Base-by-base conservation (phyloP, 2,797 vertebrate genomes). In the Nyctibius grandis region DNA sequence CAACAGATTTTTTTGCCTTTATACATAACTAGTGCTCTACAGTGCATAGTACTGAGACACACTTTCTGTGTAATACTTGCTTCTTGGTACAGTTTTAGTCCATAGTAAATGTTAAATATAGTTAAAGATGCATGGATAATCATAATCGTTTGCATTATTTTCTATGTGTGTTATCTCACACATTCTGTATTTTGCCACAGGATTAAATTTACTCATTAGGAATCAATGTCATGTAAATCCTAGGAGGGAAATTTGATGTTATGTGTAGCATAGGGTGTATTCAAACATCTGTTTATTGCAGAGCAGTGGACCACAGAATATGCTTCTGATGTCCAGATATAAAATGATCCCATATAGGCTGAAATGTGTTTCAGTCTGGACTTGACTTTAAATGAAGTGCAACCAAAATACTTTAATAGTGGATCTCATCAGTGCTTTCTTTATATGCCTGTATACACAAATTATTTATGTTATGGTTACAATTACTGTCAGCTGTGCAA, bases 281-380 rank as follows among this genome's bases (percentile, higher is more conserved):
- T 97, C 91, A 96, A 94, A 96, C 85, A 97, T 95, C 94, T 97
- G 96, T 92, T 97, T 92, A 82, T 93, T 96, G 92, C 84, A 68
- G 85, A 79, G 70, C 91, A 88, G 83, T 79, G 80, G 78, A 95
- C 74, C 94, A 95, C 77, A 95, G 75, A 96, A 92, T 96, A 72
- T 93, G 82, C 92, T 94, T 95, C 93, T 88, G 79, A 95, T 96
- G 92, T 95, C 93, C 88, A 75, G 34, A 75, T 61, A 67, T 70
- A 69, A 96, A 96, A 95, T 65, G 67, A 92, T 91, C 69, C 47
- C 63, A 12, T 79, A 48, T 40, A 84, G 67, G 25, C 25, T 86
- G 53, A 91, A 92, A 85, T 8, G 22, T 73, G 82, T 76, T 92
- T 85, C 67, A 56, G 15, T 50, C 48, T 76, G 59, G 73, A 45